Percentiles rank a stretch among this genome's conserved stretches.
Conservation (phyloP, 2,113 vertebrate species). For the Piliocolobus tephrosceles region DNA sequence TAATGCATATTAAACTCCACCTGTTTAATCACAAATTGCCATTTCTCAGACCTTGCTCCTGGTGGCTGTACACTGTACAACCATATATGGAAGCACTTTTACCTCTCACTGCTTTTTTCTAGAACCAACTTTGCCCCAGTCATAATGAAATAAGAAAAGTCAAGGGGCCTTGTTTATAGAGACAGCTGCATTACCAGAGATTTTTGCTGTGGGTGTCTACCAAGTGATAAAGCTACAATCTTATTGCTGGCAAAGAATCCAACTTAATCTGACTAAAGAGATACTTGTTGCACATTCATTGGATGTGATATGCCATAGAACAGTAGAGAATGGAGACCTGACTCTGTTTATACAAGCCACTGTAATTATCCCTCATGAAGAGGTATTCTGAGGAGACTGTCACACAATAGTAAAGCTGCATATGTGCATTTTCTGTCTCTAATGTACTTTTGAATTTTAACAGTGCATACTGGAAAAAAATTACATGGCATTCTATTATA, state of each 20-base stretch:
- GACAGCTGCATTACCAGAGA: neutral
- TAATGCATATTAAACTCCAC: neutral
- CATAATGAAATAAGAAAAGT: neutral
- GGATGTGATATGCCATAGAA: neutral
- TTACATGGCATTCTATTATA: slow-evolving; percentile 6
- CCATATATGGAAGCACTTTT: neutral
- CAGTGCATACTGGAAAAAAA: neutral
- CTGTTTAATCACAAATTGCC: neutral
- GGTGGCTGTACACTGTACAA: fast-evolving
- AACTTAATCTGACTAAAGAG: neutral
- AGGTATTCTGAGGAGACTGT: neutral
- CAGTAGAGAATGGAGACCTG: neutral
- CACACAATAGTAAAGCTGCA: neutral
- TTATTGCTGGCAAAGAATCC: neutral
- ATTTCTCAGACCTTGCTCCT: neutral
- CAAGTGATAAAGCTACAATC: neutral
- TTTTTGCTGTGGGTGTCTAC: neutral
- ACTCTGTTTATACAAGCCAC: neutral
- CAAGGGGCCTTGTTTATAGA: neutral
- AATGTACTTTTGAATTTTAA: slow-evolving; percentile 41
- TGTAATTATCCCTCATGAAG: neutral
- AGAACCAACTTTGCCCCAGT: neutral
- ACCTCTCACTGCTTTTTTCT: neutral
- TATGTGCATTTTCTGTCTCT: neutral
- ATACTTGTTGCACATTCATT: neutral